Percentiles rank a stretch among this genome's conserved stretches.
phyloP scores from a whole-genome alignment of 2,797 vertebrate species.

The Urosaurus nigricauda region DNA sequence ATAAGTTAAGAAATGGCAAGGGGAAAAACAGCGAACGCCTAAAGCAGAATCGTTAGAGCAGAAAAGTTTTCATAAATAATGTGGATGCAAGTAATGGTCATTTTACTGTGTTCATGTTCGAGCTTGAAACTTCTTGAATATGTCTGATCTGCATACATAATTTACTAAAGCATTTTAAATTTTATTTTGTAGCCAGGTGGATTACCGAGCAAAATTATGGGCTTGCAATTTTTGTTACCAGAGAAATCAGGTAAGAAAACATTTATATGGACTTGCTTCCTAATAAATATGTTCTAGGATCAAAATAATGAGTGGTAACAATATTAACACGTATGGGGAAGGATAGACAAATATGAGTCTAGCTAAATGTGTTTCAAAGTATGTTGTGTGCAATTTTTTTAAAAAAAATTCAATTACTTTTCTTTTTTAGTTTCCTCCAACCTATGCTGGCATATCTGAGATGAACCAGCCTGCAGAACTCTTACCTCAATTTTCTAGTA shows the following conservation, averaged over 20 bases:
- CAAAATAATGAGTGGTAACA: slow-evolving; percentile 6
- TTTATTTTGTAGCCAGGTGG: slow-evolving; percentile 89
- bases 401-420: slow-evolving; percentile 42
- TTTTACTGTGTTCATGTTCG: not conserved
- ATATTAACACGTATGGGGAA: not conserved
- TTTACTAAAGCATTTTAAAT: slow-evolving; percentile 43
- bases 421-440: slow-evolving; percentile 90
- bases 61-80: not conserved
- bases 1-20: not conserved
- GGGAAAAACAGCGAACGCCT: not conserved
- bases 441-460: slow-evolving; percentile 96
- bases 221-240: slow-evolving; percentile 99
- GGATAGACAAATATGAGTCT: not conserved
- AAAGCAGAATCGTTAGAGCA: not conserved
- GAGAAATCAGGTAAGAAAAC: slow-evolving; percentile 92
- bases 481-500: slow-evolving; percentile 96
- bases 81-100: not conserved
- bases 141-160: slow-evolving; percentile 23
- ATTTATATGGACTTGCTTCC: slow-evolving; percentile 3
- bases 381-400: not conserved
- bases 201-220: slow-evolving; percentile 98
- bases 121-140: not conserved
- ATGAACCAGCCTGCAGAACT: slow-evolving; percentile 97
- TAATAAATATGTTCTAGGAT: slow-evolving; percentile 25
- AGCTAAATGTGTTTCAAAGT: not conserved